phyloP scores from a whole-genome alignment of 2,888 invertebrate genomes.

The Leptopterna dolabrata region DNA sequence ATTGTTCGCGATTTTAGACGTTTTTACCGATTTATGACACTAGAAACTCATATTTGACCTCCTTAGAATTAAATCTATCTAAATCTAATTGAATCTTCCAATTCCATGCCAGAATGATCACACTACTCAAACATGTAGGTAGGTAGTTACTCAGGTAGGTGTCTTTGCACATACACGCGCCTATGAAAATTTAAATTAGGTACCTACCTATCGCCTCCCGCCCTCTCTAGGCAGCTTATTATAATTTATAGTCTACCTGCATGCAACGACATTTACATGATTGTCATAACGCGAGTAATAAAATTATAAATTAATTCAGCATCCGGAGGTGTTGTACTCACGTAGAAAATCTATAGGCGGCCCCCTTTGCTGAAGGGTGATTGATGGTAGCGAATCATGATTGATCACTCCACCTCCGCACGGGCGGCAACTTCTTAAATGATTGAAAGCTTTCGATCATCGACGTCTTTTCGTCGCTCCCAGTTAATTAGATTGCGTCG shows the following conservation, averaged over 20 bases:
- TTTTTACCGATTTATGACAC: too few relatives aligned
- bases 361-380: background rate
- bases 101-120: too few relatives aligned
- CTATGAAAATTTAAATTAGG: too few relatives aligned
- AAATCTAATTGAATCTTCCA: too few relatives aligned
- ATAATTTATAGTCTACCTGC: background rate
- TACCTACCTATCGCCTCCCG: too few relatives aligned
- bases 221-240: too few relatives aligned
- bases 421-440: constrained; percentile 38
- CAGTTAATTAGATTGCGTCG: background rate
- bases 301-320: constrained; percentile 10
- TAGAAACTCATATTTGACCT: too few relatives aligned
- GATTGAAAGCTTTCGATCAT: constrained; percentile 40
- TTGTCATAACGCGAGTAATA: background rate
- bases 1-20: too few relatives aligned
- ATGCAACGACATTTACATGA: background rate
- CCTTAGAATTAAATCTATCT: too few relatives aligned
- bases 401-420: constrained; percentile 4
- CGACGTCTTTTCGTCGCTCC: background rate
- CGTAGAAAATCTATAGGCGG: constrained; percentile 34
- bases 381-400: constrained; percentile 40
- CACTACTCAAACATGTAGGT: too few relatives aligned
- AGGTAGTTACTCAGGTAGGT: too few relatives aligned
- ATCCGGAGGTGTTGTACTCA: background rate
- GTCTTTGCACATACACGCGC: too few relatives aligned